phyloP scores from a whole-genome alignment of 2,888 invertebrate genomes.

The Drosophila demipolita region DNA sequence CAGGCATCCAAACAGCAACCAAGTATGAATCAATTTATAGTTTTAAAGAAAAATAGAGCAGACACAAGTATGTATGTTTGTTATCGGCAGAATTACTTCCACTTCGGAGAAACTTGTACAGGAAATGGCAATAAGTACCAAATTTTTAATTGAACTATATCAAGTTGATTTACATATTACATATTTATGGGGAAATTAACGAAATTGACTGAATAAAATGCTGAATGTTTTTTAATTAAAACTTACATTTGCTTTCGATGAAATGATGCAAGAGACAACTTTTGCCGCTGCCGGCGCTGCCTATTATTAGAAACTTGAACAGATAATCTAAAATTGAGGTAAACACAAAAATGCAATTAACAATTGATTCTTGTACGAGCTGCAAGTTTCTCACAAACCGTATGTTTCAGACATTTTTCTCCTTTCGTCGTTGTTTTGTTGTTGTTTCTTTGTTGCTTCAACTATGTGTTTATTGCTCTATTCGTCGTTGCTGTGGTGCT shows the following conservation, averaged over 20 bases:
- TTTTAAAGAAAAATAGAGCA: not conserved
- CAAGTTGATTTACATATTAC: not conserved
- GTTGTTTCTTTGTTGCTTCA: conserved; percentile 25
- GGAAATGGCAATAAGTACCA: not conserved
- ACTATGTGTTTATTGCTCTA: not conserved
- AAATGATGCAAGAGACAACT: conserved; percentile 94
- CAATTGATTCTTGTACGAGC: conserved; percentile 37
- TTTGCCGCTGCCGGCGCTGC: conserved; percentile 93
- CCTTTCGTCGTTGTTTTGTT: conserved; percentile 46
- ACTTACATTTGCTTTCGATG: conserved; percentile 94
- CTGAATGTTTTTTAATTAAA: conserved; percentile 6
- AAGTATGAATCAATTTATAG: not conserved
- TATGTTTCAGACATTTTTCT: conserved; percentile 84
- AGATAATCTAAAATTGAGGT: conserved; percentile 88
- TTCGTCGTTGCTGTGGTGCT: not conserved
- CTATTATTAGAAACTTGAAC: conserved; percentile 94
- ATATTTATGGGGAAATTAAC: not conserved
- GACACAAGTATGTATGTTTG: not conserved
- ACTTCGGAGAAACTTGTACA: not conserved
- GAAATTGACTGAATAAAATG: not conserved
- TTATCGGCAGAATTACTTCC: not conserved
- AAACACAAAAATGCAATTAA: conserved; percentile 31
- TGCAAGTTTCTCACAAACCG: conserved; percentile 67
- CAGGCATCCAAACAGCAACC: not conserved
- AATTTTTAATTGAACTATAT: not conserved